Base-by-base conservation (phyloP, 2,113 vertebrate species). In the Onychostoma macrolepis region DNA sequence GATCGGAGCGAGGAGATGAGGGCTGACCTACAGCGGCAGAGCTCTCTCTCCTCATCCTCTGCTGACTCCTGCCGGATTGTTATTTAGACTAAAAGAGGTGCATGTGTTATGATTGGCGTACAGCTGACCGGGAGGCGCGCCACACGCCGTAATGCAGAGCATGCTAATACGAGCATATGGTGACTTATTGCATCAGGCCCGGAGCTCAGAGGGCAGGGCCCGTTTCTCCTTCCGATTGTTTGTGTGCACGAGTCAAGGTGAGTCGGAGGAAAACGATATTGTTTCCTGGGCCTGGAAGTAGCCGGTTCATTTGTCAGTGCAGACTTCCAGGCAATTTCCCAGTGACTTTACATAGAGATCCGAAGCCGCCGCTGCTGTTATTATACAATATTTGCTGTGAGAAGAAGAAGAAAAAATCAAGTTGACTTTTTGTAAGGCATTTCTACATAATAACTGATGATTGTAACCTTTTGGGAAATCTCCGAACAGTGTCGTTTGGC, bases 391-490 rank as follows among this genome's bases (percentile, higher is more conserved):
- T 61, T 61, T 61, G 53, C 76, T 1, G 3, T 36, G 36, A 74
- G 4, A 38, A 41, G 30, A 74, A 38, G 2, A 72, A 11, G n/a
- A 30, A 65, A 48, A 80, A 74, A 58, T 58, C 56, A 80, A 63
- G 83, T 86, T 43, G 83, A 89, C 86, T 90, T 83, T 78, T 87
- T 87, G 92, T 92, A 94, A 91, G 93, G 93, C 88, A 86, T 95
- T 96, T 96, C 93, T 95, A 90, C 93, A 94, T 96, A 96, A 95
- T 96, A 96, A 96, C 95, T 94, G 94, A 96, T 96, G 95, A 96
- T 95, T 95, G 95, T 95, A 96, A 96, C 96, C 95, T 96, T 96
- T 96, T 95, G 96, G 94, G 94, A 95, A 96, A 96, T 96, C 93
- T 96, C 90, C 91, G 92, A 93, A 91, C 91, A 90, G 93, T 92